phyloP scores from a whole-genome alignment of 2,888 invertebrate genomes.

The Harpagoxenus sublaevis region DNA sequence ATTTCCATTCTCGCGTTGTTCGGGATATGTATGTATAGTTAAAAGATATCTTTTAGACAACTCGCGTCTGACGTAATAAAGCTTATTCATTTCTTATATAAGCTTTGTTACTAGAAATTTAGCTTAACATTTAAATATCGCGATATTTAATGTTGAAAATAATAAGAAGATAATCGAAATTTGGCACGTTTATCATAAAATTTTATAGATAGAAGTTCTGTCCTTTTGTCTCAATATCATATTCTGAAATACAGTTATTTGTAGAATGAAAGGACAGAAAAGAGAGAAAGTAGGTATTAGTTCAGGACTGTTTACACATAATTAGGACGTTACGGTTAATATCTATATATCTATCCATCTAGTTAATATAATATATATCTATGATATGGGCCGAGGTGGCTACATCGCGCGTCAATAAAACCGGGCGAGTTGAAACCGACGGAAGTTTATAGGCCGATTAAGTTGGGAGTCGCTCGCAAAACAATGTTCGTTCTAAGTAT shows the following conservation, averaged over 20 bases:
- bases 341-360: neutral
- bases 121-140: neutral
- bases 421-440: slow-evolving; percentile 17
- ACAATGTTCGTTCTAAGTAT: slow-evolving; percentile 20
- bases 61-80: neutral
- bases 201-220: neutral
- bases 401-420: slow-evolving; percentile 31
- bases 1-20: neutral
- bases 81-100: neutral
- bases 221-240: neutral
- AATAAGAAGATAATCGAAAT: neutral
- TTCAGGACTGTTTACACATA: slow-evolving; percentile 32
- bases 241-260: neutral
- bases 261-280: neutral
- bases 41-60: neutral
- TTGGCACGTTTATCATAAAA: neutral
- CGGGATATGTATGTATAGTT: neutral
- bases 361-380: neutral
- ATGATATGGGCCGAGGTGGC: neutral
- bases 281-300: neutral
- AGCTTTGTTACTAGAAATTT: neutral
- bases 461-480: slow-evolving; percentile 5
- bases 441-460: slow-evolving; percentile 46
- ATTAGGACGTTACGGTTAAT: slow-evolving; percentile 38
- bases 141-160: neutral